Conservation (phyloP, 2,888 invertebrate genomes). For the Polia nebulosa region DNA sequence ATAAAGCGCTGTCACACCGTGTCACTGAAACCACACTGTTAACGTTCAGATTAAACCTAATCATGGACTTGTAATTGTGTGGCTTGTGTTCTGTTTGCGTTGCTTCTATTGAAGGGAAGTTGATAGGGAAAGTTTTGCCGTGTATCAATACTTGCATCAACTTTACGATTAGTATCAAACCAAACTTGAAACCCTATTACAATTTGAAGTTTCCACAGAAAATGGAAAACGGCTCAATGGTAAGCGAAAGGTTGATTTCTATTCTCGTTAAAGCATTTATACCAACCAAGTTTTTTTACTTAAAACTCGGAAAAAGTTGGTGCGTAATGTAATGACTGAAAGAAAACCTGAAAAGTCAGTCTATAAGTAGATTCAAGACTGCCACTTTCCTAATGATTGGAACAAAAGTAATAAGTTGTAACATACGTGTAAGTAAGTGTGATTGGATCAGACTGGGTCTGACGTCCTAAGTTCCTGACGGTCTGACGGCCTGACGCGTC, state of each 20-base stretch:
- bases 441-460: conserved; percentile 42
- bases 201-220: neutral
- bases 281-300: no score
- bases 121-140: conserved; percentile 16
- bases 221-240: neutral
- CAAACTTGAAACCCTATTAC: neutral
- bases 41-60: conserved; percentile 39
- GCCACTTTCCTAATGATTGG: neutral
- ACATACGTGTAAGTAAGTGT: neutral
- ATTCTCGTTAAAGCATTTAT: no score
- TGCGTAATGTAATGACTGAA: neutral
- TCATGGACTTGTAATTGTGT: conserved; percentile 24
- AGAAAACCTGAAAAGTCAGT: neutral
- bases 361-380: neutral
- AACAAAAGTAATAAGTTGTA: conserved; percentile 1
- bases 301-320: no score
- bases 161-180: neutral
- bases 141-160: neutral
- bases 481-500: conserved; percentile 47
- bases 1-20: conserved; percentile 35
- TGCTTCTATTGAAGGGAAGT: neutral
- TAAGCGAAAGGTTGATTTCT: neutral
- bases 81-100: conserved; percentile 5
- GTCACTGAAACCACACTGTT: conserved; percentile 35
- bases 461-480: conserved; percentile 34